Evolutionary conservation across 2,888 invertebrate species (phyloP).

Genomic region (Pachydiplax longipennis): DNA sequence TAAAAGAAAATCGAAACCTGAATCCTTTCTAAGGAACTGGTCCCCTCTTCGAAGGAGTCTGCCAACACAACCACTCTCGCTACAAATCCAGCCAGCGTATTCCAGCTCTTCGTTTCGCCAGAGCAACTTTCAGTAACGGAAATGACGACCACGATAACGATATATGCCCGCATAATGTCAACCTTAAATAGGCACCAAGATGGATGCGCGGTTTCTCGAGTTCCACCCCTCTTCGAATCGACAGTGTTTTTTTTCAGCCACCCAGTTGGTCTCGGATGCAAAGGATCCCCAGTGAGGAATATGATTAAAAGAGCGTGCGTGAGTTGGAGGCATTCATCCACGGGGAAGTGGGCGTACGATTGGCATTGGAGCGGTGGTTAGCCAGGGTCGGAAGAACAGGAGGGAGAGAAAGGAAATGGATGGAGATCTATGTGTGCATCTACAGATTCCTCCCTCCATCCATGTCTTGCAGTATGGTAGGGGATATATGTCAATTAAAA

Average conservation of each 20-base stretch:
- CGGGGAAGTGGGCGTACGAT: neutral
- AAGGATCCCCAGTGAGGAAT: neutral
- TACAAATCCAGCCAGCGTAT: neutral
- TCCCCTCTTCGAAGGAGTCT: no score
- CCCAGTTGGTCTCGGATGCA: neutral
- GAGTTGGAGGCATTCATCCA: neutral
- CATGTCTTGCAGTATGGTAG: no score
- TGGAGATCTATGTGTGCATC: neutral
- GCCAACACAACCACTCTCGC: no score
- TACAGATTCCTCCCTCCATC: no score
- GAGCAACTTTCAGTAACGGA: neutral
- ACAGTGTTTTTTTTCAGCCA: neutral
- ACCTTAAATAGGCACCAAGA: neutral
- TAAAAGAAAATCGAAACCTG: no score
- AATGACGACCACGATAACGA: neutral
- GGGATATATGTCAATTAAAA: no score
- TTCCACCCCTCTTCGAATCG: neutral
- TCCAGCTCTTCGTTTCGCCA: neutral
- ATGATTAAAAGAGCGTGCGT: neutral
- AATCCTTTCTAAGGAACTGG: no score
- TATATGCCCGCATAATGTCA: neutral
- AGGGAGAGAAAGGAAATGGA: neutral
- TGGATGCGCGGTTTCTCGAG: neutral
- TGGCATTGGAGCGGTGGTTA: neutral
- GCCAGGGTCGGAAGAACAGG: neutral